Base-by-base conservation (phyloP, 2,113 vertebrate genomes). In the Mirounga angustirostris region DNA sequence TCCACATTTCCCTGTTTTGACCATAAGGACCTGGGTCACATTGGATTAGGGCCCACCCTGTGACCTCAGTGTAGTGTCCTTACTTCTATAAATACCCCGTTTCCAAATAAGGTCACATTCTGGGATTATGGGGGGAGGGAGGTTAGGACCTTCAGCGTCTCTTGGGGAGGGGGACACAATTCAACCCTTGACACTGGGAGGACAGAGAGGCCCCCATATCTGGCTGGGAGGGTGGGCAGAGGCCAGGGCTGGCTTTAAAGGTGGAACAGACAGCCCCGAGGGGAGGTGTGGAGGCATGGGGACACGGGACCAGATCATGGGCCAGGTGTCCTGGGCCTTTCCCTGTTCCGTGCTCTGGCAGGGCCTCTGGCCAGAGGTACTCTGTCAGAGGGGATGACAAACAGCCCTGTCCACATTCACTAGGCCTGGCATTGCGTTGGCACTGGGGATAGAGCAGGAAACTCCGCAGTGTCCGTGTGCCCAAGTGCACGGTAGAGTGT, bases 381-480 rank as follows among this genome's bases (percentile, higher is more conserved):
- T 21, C 43, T 19, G 0, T 78, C 3, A 21, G 28, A 46, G 50
- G 46, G 93, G 63, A 33, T 43, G 54, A 58, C 30, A 40, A 0
- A 7, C 4, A 26, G 36, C 28, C 54, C 26, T 78, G 54, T 46
- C 52, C 63, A 21, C 0, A 3, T 14, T 26, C 14, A 63, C 19
- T 94, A 56, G 22, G n/a, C 73, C 78, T 59, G 91, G 28, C 0
- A 0, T 26, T n/a, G 4, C 0, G 26, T 19, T 28, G 16, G 86
- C 28, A 40, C 80, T 9, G 52, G 58, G 76, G 30, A 13, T 12
- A 22, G 71, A n/a, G 43, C 18, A 22, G 40, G 63, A 88, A 40
- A 11, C 10, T 54, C 9, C 2, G 1, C 9, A 21, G 33, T 15
- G 69, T 24, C 92, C 21, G n/a, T 0, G 0, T 0, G 2, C 33